Conservation (phyloP, 1,140 invertebrate species). For the Drosophila oshimai region DNA sequence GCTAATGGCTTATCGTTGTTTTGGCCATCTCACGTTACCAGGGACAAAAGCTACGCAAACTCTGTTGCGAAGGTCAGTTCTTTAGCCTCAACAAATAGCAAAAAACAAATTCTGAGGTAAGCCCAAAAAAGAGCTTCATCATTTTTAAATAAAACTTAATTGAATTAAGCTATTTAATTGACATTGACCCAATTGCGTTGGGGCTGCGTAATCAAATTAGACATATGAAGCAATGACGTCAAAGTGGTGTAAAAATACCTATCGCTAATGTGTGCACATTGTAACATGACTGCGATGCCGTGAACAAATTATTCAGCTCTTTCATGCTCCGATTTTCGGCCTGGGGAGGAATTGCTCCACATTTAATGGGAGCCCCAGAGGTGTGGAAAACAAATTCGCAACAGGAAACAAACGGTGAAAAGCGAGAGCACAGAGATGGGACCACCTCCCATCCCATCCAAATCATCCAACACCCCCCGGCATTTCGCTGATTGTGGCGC, state of each 20-base stretch:
- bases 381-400: conserved; percentile 66
- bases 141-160: conserved; percentile 22
- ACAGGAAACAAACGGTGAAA: conserved; percentile 61
- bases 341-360: conserved; percentile 58
- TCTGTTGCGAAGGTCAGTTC: conserved; percentile 47
- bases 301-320: conserved; percentile 51
- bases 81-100: not conserved
- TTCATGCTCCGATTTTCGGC: conserved; percentile 53
- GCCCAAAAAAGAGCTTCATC: not conserved
- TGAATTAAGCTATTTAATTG: conserved; percentile 54
- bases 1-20: conserved; percentile 28
- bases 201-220: conserved; percentile 61
- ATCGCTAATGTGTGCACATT: conserved; percentile 3
- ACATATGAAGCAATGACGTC: conserved; percentile 42
- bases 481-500: conserved; percentile 55
- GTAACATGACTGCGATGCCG: conserved; percentile 13
- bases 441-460: conserved; percentile 7
- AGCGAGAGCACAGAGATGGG: conserved; percentile 30
- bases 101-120: not conserved
- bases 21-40: conserved; percentile 1
- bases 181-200: conserved; percentile 63
- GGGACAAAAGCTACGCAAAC: conserved; percentile 20
- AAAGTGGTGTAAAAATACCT: conserved; percentile 7
- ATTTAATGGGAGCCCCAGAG: conserved; percentile 53
- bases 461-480: not conserved